Conservation (phyloP, 2,797 vertebrate genomes). For the Eurystomus glaucurus region DNA sequence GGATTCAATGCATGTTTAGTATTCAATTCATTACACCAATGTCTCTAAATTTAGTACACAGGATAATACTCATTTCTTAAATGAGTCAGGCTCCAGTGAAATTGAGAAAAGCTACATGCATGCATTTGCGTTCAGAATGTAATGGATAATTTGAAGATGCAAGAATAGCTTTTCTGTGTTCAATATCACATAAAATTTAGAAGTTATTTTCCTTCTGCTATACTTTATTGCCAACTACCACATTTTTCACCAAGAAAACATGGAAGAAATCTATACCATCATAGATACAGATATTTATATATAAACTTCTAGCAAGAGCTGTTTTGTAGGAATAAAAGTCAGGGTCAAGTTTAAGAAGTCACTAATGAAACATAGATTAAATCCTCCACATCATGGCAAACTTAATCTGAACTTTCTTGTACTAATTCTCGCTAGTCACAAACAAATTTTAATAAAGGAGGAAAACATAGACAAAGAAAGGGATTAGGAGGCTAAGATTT, state of each 20-base stretch:
- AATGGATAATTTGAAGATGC: slow-evolving; percentile 23
- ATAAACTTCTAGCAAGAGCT: background rate
- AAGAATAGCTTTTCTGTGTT: slow-evolving; percentile 35
- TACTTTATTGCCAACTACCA: background rate
- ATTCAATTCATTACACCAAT: slow-evolving; percentile 33
- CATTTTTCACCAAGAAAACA: background rate
- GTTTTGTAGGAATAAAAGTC: background rate
- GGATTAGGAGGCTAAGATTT: background rate
- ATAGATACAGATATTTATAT: background rate
- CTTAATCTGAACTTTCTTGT: background rate
- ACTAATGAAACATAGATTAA: background rate
- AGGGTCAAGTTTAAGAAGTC: background rate
- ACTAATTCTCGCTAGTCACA: background rate
- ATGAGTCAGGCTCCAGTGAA: slow-evolving; percentile 53
- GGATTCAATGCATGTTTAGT: background rate
- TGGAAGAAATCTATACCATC: background rate
- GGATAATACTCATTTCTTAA: slow-evolving; percentile 55
- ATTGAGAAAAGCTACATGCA: slow-evolving; percentile 30
- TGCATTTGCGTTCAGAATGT: slow-evolving; percentile 49
- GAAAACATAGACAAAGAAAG: background rate
- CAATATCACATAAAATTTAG: background rate
- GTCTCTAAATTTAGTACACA: slow-evolving; percentile 45
- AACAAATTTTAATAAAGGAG: background rate
- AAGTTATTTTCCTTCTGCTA: slow-evolving; percentile 4
- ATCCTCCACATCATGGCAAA: background rate